phyloP scores from a whole-genome alignment of 2,113 vertebrate genomes.

The Heptranchias perlo region DNA sequence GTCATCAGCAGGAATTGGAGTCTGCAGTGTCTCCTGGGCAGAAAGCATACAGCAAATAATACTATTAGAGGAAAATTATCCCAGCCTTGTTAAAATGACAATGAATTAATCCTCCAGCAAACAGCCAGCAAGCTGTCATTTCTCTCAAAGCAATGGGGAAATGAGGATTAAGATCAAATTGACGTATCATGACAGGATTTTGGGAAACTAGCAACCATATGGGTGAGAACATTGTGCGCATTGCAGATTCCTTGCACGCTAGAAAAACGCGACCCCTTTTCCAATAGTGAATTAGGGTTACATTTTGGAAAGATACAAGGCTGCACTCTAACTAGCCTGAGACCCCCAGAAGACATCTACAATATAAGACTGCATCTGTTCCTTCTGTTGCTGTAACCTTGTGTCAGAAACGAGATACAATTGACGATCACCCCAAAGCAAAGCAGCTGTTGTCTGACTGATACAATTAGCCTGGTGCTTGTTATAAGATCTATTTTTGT shows the following conservation, averaged over 20 bases:
- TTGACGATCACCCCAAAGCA: not conserved
- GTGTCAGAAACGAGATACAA: not conserved
- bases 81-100: not conserved
- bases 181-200: not conserved
- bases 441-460: not conserved
- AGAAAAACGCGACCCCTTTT: not conserved
- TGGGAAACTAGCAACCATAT: not conserved
- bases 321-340: not conserved
- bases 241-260: not conserved
- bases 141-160: not conserved
- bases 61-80: not conserved
- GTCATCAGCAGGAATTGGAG: not conserved
- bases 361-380: not conserved
- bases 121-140: constrained; percentile 23
- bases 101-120: constrained; percentile 4
- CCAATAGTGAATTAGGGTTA: not conserved
- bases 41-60: not conserved
- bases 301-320: not conserved
- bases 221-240: not conserved
- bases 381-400: constrained; percentile 10
- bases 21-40: not conserved
- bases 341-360: not conserved
- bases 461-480: not conserved
- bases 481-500: not conserved
- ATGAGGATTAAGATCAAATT: not conserved